Percentiles rank a stretch among this genome's conserved stretches.
Evolutionary conservation across 2,113 vertebrate genomes (phyloP).

Genomic region (Leucopternis melanops): DNA sequence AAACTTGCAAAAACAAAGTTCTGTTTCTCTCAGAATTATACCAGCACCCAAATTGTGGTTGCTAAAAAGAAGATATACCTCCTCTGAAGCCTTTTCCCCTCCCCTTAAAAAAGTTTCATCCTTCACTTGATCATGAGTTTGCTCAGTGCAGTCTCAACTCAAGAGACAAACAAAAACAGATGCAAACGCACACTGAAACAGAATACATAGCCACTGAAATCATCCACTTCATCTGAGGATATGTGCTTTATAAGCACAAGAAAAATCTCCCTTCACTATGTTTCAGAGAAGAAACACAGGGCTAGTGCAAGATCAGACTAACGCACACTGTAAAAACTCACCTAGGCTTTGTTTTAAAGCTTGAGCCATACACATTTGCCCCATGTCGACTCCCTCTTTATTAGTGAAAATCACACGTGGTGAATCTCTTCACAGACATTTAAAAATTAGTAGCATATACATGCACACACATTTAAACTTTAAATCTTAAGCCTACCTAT

Average conservation of each 20-base stretch:
- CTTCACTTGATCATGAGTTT: neutral
- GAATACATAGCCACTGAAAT: neutral
- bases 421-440: neutral
- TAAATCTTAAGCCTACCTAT: neutral
- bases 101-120: neutral
- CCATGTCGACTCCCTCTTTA: neutral
- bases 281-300: neutral
- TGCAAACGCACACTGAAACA: neutral
- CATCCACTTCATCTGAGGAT: neutral
- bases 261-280: neutral
- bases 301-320: neutral
- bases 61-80: neutral
- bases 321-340: neutral
- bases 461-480: neutral
- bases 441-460: neutral
- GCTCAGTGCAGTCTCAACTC: neutral
- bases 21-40: neutral
- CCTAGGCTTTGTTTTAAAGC: neutral
- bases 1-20: neutral
- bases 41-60: neutral
- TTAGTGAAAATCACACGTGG: neutral
- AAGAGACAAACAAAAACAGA: neutral
- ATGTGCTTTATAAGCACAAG: neutral
- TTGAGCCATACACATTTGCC: neutral
- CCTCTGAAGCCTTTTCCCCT: neutral